Conservation (phyloP, 2,113 vertebrate genomes). For the Lutjanus erythropterus region DNA sequence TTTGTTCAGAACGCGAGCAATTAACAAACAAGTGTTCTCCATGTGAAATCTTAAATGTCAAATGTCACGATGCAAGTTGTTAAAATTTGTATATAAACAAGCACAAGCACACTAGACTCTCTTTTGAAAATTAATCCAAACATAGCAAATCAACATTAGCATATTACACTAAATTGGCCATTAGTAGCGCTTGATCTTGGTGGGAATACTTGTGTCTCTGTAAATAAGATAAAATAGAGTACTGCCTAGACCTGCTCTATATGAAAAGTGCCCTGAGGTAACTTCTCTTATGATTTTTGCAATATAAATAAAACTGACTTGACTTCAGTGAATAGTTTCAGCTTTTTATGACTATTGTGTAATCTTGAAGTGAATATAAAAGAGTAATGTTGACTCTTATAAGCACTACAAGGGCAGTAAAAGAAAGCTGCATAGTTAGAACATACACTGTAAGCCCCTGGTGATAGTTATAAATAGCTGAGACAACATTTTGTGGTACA, state of each 20-base stretch:
- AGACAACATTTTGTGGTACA: not conserved
- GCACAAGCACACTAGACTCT: no score
- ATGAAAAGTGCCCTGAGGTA: no score
- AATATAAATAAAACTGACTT: no score
- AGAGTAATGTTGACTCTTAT: not conserved
- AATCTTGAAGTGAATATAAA: not conserved
- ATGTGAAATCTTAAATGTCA: not conserved
- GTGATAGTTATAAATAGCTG: not conserved
- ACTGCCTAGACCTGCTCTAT: no score
- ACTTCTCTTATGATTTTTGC: no score
- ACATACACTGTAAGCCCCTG: not conserved
- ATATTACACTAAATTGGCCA: not conserved
- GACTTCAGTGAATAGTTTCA: not conserved
- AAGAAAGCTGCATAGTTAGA: not conserved
- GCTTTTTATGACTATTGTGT: not conserved
- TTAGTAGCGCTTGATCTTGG: no score
- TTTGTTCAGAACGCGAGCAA: not conserved
- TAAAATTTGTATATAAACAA: not conserved
- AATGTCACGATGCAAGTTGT: not conserved
- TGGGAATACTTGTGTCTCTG: no score
- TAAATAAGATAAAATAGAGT: no score
- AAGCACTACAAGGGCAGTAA: not conserved
- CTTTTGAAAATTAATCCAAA: no score
- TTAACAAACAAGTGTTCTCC: not conserved
- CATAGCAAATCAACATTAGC: not conserved